A percentile compares a stretch with the other conserved stretches of the same genome.
Conservation (phyloP, 2,113 vertebrate species). For the Upupa epops region DNA sequence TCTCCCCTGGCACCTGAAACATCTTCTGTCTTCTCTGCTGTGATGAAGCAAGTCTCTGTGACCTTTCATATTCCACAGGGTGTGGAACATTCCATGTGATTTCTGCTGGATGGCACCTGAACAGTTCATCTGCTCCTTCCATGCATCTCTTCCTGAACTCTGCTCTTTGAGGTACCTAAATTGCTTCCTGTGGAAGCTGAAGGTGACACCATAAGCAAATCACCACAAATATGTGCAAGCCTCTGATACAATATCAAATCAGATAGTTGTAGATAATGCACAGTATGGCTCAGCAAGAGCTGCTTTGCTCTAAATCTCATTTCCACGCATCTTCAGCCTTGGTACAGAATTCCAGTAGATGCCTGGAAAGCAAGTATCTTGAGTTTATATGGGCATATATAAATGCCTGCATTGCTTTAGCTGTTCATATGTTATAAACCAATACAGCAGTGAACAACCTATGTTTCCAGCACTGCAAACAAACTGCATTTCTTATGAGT, state of each 20-base stretch:
- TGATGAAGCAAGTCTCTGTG: neutral
- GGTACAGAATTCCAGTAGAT: neutral
- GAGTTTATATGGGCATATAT: neutral
- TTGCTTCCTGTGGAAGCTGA: conserved; percentile 21
- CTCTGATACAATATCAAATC: neutral
- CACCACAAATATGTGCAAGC: conserved; percentile 8
- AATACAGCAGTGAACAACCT: conserved; percentile 23
- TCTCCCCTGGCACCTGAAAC: neutral
- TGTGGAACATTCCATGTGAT: neutral
- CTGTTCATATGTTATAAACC: conserved; percentile 36
- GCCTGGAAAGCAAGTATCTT: neutral
- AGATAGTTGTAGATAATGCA: neutral
- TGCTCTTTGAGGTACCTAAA: neutral
- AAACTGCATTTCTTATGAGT: conserved; percentile 26
- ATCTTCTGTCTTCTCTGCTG: neutral
- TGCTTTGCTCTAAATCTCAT: conserved; percentile 16
- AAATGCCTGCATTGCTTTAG: conserved; percentile 23
- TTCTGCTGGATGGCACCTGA: conserved; percentile 12
- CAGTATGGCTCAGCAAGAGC: neutral
- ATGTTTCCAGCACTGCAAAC: conserved; percentile 31
- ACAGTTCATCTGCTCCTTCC: conserved; percentile 26
- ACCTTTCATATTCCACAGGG: neutral
- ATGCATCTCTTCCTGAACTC: neutral
- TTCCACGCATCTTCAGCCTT: neutral
- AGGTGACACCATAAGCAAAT: conserved; percentile 48